Percentiles rank a stretch among this genome's conserved stretches.
phyloP scores from a whole-genome alignment of 2,113 vertebrate genomes.

The Thomomys bottae region DNA sequence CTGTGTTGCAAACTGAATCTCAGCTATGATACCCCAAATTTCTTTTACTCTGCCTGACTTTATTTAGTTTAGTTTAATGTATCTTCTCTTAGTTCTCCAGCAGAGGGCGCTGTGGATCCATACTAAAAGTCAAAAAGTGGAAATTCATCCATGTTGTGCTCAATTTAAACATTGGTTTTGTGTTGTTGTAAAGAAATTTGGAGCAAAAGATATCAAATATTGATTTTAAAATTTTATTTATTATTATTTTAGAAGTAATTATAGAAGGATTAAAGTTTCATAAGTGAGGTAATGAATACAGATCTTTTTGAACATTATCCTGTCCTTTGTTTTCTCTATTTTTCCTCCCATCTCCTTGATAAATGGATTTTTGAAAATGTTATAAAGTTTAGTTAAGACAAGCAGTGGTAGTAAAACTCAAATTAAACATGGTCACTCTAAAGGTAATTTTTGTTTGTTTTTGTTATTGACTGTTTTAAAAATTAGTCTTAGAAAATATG shows the following conservation, averaged over 20 bases:
- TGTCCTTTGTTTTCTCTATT: too few species aligned
- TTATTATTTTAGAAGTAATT: too few species aligned
- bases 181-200: conserved; percentile 14
- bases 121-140: rapidly evolving
- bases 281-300: too few species aligned
- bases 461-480: background rate
- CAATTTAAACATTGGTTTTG: background rate
- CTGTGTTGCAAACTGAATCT: background rate
- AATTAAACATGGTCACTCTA: background rate
- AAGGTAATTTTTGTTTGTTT: background rate
- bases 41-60: background rate
- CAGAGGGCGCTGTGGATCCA: conserved; percentile 81
- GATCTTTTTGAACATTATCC: too few species aligned
- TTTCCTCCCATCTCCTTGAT: too few species aligned
- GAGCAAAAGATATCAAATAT: background rate
- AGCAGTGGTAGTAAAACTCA: background rate
- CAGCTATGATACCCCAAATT: too few species aligned
- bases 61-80: background rate
- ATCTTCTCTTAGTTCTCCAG: conserved; percentile 58
- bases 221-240: background rate
- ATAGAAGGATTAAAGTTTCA: too few species aligned
- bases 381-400: background rate
- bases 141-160: background rate
- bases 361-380: too few species aligned
- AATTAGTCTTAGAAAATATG: background rate